A percentile compares a stretch with the other conserved stretches of the same genome.
These are phyloP conservation scores for Aplidium turbinatum DNA, from an alignment of 23 tunicate genomes.

Conservation along the genomic window DNA sequence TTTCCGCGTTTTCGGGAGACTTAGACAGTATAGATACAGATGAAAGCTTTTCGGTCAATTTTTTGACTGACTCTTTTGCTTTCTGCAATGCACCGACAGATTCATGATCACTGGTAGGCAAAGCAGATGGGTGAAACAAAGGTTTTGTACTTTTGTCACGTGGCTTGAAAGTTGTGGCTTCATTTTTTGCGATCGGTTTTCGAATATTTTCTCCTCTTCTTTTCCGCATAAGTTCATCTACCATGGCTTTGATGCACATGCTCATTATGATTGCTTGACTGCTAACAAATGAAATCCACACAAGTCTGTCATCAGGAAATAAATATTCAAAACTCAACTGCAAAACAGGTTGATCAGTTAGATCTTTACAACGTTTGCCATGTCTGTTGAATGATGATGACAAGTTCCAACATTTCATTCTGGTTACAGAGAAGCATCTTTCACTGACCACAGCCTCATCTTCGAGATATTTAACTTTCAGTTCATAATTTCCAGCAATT, in stretches of 20 bases:
- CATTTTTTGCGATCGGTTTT: slow-evolving; percentile 14
- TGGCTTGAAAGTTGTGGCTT: slow-evolving; percentile 30
- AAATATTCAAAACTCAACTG: slow-evolving; percentile 83
- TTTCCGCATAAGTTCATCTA: slow-evolving; percentile 77
- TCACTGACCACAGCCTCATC: slow-evolving; percentile 26
- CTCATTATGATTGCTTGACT: slow-evolving; percentile 95
- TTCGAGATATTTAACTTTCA: slow-evolving; percentile 36
- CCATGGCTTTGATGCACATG: slow-evolving; percentile 96
- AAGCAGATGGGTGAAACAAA: slow-evolving; percentile 33
- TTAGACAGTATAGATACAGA: slow-evolving; percentile 9
- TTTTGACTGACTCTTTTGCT: slow-evolving; percentile 47
- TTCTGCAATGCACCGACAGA: slow-evolving; percentile 7
- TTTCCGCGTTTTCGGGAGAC: not conserved
- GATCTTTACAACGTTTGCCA: no score
- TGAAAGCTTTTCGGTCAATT: slow-evolving; percentile 33
- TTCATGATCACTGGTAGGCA: not conserved
- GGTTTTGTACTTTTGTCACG: slow-evolving; percentile 59
- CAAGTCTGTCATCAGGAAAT: slow-evolving; percentile 55
- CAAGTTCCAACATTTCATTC: slow-evolving; percentile 86
- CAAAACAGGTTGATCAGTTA: slow-evolving; percentile 34
- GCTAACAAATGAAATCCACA: slow-evolving; percentile 70
- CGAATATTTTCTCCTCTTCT: slow-evolving; percentile 65
- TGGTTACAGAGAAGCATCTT: slow-evolving; percentile 52
- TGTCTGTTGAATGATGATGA: not conserved
- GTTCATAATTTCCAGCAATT: slow-evolving; percentile 70